These are phyloP conservation scores for Malacosoma neustria DNA, from an alignment of 2,888 invertebrate genomes.

Conservation along the genomic window DNA sequence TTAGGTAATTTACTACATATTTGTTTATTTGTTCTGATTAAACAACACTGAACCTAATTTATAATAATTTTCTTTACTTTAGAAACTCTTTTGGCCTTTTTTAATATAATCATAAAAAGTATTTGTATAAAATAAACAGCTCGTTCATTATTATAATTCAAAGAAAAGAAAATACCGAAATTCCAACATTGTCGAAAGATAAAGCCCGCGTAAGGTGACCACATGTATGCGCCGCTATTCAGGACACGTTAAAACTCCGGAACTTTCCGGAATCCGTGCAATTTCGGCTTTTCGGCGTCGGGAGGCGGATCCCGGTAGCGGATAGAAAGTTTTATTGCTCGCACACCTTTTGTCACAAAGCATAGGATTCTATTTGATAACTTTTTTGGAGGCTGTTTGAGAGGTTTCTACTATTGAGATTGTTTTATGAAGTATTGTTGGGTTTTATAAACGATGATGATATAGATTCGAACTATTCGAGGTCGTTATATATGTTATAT, in stretches of 20 bases:
- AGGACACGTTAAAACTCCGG: slow-evolving; percentile 46
- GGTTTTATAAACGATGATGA: no score
- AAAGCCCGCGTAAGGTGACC: slow-evolving; percentile 21
- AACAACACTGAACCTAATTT: no score
- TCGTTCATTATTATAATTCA: neutral
- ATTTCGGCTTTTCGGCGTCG: slow-evolving; percentile 27
- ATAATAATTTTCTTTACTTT: no score
- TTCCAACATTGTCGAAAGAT: neutral
- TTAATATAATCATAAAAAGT: no score
- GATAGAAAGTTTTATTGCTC: slow-evolving; percentile 48
- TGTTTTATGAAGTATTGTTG: no score
- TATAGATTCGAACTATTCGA: no score
- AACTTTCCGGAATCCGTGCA: slow-evolving; percentile 45
- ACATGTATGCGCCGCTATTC: slow-evolving; percentile 40
- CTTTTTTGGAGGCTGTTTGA: neutral
- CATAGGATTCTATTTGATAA: neutral
- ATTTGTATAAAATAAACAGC: no score
- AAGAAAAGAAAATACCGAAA: neutral
- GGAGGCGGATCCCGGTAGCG: slow-evolving; percentile 35
- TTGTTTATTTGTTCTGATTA: no score
- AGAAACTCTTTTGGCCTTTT: no score
- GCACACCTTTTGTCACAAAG: slow-evolving; percentile 33
- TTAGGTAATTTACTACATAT: no score
- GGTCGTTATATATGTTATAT: no score
- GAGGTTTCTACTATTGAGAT: neutral